Percentiles rank a stretch among this genome's conserved stretches.
Conservation (phyloP, 2,888 invertebrate genomes). For the Strigamia transsilvanica region DNA sequence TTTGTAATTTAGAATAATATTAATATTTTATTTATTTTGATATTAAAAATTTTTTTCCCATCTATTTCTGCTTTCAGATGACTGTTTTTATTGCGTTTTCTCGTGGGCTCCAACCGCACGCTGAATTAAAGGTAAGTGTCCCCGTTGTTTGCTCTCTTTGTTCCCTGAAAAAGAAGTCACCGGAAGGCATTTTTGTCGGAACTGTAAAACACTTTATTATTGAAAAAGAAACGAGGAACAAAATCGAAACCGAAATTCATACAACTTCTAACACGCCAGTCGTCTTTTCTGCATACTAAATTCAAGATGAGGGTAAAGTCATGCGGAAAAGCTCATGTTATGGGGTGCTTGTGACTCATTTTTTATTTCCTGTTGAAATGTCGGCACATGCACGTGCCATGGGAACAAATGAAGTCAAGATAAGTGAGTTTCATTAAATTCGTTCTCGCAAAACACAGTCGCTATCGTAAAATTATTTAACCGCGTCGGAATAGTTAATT, state of each 20-base stretch:
- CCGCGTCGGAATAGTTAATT: not conserved
- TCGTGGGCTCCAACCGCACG: not conserved
- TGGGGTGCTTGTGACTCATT: conserved; percentile 43
- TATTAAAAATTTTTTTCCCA: not conserved
- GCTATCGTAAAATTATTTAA: conserved; percentile 26
- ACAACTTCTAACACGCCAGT: conserved; percentile 27
- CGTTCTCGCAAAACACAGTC: not conserved
- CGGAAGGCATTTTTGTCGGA: not conserved
- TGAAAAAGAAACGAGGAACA: conserved; percentile 31
- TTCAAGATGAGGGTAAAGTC: conserved; percentile 37
- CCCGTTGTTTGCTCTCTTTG: not conserved
- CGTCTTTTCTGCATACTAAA: conserved; percentile 40
- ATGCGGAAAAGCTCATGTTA: conserved; percentile 45
- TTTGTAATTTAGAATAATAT: no score
- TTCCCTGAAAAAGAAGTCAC: not conserved
- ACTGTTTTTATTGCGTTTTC: conserved; percentile 2
- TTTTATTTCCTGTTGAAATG: conserved; percentile 49
- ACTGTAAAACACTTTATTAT: conserved; percentile 39
- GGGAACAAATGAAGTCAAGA: conserved; percentile 33
- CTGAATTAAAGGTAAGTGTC: conserved; percentile 40
- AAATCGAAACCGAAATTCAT: conserved; percentile 45
- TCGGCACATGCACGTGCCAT: conserved; percentile 24
- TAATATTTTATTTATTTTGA: no score
- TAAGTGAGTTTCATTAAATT: conserved; percentile 49
- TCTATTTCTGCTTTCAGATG: conserved; percentile 9